A percentile compares a stretch with the other conserved stretches of the same genome.
Conservation (phyloP, 2,797 vertebrate species). For the Channallabes apus region DNA sequence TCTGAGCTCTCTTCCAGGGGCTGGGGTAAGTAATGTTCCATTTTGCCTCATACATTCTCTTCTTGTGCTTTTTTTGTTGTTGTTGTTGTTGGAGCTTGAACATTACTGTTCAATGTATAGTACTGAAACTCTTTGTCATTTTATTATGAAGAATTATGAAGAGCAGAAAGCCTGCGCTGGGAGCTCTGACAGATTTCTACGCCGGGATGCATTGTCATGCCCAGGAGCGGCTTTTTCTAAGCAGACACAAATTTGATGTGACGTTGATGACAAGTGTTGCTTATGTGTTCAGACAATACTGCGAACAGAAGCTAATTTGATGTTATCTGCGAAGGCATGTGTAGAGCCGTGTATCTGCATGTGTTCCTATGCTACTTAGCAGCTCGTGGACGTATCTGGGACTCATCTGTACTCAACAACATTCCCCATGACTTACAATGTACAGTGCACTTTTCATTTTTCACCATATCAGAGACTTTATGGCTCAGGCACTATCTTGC, state of each 20-base stretch:
- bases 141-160: not conserved
- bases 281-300: conserved; percentile 63
- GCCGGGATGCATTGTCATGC: conserved; percentile 57
- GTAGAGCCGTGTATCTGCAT: conserved; percentile 42
- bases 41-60: conserved; percentile 39
- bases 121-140: conserved; percentile 1
- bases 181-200: conserved; percentile 13
- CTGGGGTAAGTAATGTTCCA: conserved; percentile 64
- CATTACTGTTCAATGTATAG: not conserved
- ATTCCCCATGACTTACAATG: not conserved
- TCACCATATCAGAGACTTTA: not conserved
- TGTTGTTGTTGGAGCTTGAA: not conserved
- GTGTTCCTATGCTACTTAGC: conserved; percentile 15
- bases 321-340: conserved; percentile 46
- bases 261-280: conserved; percentile 71
- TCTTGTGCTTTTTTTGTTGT: not conserved
- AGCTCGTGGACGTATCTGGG: conserved; percentile 13
- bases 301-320: conserved; percentile 64
- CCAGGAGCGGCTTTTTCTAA: conserved; percentile 54
- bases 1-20: conserved; percentile 40
- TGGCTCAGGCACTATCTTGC: conserved; percentile 7
- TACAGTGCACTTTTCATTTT: conserved; percentile 36
- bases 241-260: conserved; percentile 64
- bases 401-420: not conserved
- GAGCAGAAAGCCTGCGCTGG: not conserved